Base-by-base conservation (phyloP, 2,888 invertebrate species). In the Amblyjoppa proteus region DNA sequence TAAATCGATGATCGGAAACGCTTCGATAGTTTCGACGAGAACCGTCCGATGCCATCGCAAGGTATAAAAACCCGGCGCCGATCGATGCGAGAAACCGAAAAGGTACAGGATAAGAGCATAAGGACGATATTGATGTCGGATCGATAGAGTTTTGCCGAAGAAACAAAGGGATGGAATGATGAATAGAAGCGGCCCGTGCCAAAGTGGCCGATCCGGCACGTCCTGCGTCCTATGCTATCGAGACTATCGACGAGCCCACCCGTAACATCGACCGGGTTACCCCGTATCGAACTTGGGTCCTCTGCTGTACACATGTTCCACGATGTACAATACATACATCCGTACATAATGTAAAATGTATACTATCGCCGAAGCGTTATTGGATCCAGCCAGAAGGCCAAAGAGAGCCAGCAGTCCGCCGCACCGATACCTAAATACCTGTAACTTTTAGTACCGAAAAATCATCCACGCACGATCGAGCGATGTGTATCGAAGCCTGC, bases 161-260 rank as follows among this genome's bases (percentile, higher is more conserved):
- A 66, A 20, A 9, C 38, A 51, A 38, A 25, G 34, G 53, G 49
- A 58, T 28, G 51, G 66, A 31, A 31, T 6, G 51, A 51, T 49
- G 66, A 76, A 76, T 51, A 64, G 75, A 76, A 76, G 64, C 66
- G 75, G 75, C 75, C 66, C 75, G 75, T 76, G 75, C 75, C 75
- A 76, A 76, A 76, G 75, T 76, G 75, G 75, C 34, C 75, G 45
- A 76, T 66, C 34, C 49, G 75, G 45, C 66, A 38, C 75, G 66
- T 76, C 75, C 75, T 76, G 75, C 51, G 66, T 76, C 75, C 64
- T 13, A 34, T 6, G 31, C 64, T 51, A 64, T 66, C 75, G 75
- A 66, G 51, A 76, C 34, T 76, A 76, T 76, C 75, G 51, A 51
- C 31, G 75, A 66, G 75, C 61, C 61, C 61, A 20, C 66, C 64